phyloP scores from a whole-genome alignment of 2,888 invertebrate genomes.

The Amorpha juglandis region DNA sequence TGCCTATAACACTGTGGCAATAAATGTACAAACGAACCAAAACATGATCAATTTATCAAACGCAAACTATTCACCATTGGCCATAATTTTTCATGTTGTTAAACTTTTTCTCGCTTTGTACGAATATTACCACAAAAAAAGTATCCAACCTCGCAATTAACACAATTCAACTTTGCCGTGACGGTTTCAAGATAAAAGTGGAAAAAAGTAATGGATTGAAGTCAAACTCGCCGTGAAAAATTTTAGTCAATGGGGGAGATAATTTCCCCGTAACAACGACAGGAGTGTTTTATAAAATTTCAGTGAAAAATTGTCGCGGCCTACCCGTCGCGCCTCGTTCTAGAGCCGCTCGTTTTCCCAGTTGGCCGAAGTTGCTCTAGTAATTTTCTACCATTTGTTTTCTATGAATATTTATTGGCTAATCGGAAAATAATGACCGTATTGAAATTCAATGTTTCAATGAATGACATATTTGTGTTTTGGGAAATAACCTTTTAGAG shows the following conservation, averaged over 20 bases:
- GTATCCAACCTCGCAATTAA: slow-evolving; percentile 71
- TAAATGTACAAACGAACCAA: not conserved
- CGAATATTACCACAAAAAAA: slow-evolving; percentile 62
- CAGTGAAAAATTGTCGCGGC: slow-evolving; percentile 68
- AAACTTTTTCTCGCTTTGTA: slow-evolving; percentile 51
- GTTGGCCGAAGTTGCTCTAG: slow-evolving; percentile 58
- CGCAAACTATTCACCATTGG: slow-evolving; percentile 42
- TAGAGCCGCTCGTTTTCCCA: slow-evolving; percentile 53
- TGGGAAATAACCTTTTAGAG: slow-evolving; percentile 43
- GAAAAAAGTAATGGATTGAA: slow-evolving; percentile 79
- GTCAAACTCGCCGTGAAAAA: slow-evolving; percentile 81
- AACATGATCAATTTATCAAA: slow-evolving; percentile 34
- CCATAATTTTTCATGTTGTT: slow-evolving; percentile 49
- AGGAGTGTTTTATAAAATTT: slow-evolving; percentile 74
- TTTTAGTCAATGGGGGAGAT: slow-evolving; percentile 80
- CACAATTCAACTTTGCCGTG: slow-evolving; percentile 71
- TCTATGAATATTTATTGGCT: slow-evolving; percentile 76
- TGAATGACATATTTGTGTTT: slow-evolving; percentile 57
- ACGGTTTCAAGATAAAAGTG: slow-evolving; percentile 74
- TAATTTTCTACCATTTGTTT: slow-evolving; percentile 73
- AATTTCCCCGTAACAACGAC: slow-evolving; percentile 70
- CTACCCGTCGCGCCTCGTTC: slow-evolving; percentile 37
- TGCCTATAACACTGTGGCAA: too few relatives aligned
- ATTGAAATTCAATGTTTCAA: slow-evolving; percentile 59
- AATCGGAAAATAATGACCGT: slow-evolving; percentile 69